Conservation (phyloP, 2,888 invertebrate genomes). For the Stegophylla sp. region DNA sequence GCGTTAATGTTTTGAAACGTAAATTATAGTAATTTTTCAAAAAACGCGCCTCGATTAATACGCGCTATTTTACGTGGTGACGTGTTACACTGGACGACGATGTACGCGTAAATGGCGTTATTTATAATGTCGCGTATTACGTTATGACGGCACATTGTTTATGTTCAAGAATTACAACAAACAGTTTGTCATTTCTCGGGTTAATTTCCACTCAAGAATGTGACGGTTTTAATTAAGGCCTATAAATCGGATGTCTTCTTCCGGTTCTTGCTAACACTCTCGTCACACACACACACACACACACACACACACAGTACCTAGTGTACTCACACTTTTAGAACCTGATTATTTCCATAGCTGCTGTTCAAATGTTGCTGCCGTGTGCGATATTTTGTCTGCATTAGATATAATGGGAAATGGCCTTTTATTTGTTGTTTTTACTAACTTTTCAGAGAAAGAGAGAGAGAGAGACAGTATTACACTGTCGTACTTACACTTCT, state of each 20-base stretch:
- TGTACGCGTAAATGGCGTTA: neutral
- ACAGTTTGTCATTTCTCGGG: slow-evolving; percentile 20
- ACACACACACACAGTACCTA: slow-evolving; percentile 6
- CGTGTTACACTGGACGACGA: no score
- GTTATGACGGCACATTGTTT: neutral
- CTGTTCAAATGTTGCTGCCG: no score
- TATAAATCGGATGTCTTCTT: slow-evolving; percentile 23
- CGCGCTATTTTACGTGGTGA: neutral
- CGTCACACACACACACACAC: no score
- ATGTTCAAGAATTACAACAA: slow-evolving; percentile 14
- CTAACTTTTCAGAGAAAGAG: neutral
- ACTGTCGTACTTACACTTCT: neutral
- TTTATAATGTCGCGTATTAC: slow-evolving; percentile 8
- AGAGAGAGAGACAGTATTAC: slow-evolving; percentile 24
- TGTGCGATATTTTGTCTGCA: neutral
- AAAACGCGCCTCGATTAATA: slow-evolving; percentile 23
- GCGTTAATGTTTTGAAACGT: no score
- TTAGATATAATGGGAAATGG: neutral
- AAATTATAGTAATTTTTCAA: slow-evolving; percentile 6
- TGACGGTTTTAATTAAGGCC: slow-evolving; percentile 28
- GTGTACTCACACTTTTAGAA: neutral
- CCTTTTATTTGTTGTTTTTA: slow-evolving; percentile 21
- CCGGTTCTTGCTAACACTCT: no score
- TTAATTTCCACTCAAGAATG: slow-evolving; percentile 15
- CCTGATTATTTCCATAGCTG: neutral